Conservation (phyloP, 2,888 invertebrate genomes). For the Ephialtes manifestator region DNA sequence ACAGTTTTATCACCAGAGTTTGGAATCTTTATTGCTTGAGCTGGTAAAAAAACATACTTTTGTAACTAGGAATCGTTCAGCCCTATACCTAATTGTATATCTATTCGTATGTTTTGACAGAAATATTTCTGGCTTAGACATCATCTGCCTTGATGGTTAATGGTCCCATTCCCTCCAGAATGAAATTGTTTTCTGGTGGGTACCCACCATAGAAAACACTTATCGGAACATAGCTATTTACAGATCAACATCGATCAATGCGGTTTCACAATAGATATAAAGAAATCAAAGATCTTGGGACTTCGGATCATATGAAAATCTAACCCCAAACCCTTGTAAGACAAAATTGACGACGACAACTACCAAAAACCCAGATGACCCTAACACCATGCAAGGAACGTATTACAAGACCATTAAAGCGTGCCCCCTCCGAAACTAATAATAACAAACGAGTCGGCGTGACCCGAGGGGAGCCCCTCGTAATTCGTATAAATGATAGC, state of each 20-base stretch:
- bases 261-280: neutral
- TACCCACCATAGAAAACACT: neutral
- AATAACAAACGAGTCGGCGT: slow-evolving; percentile 76
- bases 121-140: neutral
- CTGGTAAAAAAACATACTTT: neutral
- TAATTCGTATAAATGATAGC: slow-evolving; percentile 86
- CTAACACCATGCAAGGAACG: slow-evolving; percentile 52
- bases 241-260: neutral
- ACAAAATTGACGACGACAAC: slow-evolving; percentile 52
- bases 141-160: neutral
- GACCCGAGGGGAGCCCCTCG: slow-evolving; percentile 73
- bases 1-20: slow-evolving; percentile 27
- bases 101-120: neutral
- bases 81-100: neutral
- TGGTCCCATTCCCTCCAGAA: too few species aligned
- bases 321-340: slow-evolving; percentile 37
- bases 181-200: neutral
- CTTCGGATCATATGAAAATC: neutral
- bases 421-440: slow-evolving; percentile 71
- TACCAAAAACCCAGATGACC: slow-evolving; percentile 46
- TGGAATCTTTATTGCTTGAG: neutral
- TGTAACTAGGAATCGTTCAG: neutral
- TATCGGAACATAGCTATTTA: neutral
- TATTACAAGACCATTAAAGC: slow-evolving; percentile 74
- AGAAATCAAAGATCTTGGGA: neutral